Evolutionary conservation across 2,113 vertebrate genomes (phyloP).

Genomic region (Onychostruthus taczanowskii): DNA sequence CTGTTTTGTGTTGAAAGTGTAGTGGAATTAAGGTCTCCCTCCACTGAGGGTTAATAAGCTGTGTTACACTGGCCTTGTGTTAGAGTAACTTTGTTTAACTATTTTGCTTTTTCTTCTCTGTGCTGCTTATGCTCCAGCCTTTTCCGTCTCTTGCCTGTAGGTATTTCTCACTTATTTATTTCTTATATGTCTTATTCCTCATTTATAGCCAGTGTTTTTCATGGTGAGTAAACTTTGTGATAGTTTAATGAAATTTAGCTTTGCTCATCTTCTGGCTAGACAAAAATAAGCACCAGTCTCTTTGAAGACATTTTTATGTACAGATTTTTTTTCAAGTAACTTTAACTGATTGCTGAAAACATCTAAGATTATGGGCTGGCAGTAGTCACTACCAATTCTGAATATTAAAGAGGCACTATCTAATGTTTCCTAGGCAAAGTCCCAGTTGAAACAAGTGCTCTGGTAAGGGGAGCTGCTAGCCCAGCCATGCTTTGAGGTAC

Average conservation of each 20-base stretch:
- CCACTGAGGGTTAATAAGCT: background rate
- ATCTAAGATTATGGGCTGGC: slow-evolving; percentile 22
- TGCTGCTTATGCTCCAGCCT: background rate
- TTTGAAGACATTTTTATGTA: slow-evolving; percentile 38
- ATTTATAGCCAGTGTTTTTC: slow-evolving; percentile 14
- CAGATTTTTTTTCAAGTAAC: slow-evolving; percentile 32
- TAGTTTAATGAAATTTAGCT: slow-evolving; percentile 51
- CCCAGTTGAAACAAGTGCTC: background rate
- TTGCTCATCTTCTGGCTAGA: slow-evolving; percentile 46
- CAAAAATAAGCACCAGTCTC: slow-evolving; percentile 34
- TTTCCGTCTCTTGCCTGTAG: background rate
- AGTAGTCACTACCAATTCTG: background rate
- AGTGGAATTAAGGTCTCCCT: background rate
- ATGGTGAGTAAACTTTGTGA: slow-evolving; percentile 40
- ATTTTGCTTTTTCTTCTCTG: background rate
- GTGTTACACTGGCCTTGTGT: background rate
- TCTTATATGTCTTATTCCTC: slow-evolving; percentile 20
- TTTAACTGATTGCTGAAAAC: slow-evolving; percentile 33
- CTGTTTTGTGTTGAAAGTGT: background rate
- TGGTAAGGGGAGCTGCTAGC: background rate
- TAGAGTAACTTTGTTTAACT: slow-evolving; percentile 2
- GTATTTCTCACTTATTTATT: slow-evolving; percentile 34
- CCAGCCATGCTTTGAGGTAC: background rate
- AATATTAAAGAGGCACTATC: background rate
- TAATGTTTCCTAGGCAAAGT: background rate